Conservation (phyloP, 2,888 invertebrate genomes). For the Zele albiditarsus region DNA sequence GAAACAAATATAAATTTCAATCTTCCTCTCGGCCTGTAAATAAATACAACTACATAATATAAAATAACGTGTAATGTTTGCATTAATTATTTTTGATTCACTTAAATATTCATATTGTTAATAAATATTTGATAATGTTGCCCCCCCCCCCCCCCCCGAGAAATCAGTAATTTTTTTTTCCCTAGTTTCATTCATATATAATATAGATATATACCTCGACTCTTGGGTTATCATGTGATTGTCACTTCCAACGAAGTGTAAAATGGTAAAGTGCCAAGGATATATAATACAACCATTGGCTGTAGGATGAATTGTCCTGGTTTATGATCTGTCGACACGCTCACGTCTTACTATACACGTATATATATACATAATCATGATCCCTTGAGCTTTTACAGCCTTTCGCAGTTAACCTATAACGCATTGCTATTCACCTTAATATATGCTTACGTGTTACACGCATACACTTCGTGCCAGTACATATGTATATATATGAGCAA, state of each 20-base stretch:
- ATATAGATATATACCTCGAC: neutral
- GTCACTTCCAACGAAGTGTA: constrained; percentile 3
- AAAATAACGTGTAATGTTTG: neutral
- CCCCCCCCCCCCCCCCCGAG: too few species aligned
- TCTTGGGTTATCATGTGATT: constrained; percentile 8
- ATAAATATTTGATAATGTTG: neutral
- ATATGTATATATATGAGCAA: neutral
- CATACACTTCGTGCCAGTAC: neutral
- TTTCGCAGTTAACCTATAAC: neutral
- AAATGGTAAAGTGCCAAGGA: neutral
- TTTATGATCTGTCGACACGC: constrained; percentile 29
- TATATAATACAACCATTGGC: constrained; percentile 9
- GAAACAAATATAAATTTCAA: too few species aligned
- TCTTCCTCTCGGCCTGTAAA: too few species aligned
- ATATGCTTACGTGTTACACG: constrained; percentile 4
- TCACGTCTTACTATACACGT: neutral
- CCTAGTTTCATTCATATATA: neutral
- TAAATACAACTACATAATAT: neutral
- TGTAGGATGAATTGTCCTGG: neutral
- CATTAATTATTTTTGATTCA: neutral
- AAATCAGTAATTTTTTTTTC: neutral
- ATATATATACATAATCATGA: neutral
- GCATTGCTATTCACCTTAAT: neutral
- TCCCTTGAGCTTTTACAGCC: neutral
- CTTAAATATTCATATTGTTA: neutral